phyloP scores from a whole-genome alignment of 2,797 vertebrate genomes.

The Danio albolineatus region DNA sequence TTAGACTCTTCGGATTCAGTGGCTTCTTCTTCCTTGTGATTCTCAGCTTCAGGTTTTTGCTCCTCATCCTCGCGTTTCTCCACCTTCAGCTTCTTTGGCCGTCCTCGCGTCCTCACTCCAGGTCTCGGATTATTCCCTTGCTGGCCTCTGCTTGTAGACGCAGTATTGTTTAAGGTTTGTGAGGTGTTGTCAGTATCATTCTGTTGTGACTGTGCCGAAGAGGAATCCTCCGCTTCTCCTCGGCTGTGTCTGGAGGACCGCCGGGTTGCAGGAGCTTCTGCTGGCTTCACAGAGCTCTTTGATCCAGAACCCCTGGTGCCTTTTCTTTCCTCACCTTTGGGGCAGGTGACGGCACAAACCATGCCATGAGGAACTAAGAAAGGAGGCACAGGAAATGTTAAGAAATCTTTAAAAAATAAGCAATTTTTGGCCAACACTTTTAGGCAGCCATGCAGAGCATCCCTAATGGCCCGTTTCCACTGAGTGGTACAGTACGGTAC shows the following conservation, averaged over 20 bases:
- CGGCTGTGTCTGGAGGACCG: conserved; percentile 87
- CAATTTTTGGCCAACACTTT: too few species aligned
- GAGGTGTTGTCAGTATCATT: conserved; percentile 78
- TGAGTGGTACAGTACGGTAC: too few species aligned
- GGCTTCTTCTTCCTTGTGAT: conserved; percentile 58
- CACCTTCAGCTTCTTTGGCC: conserved; percentile 33
- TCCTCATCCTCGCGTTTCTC: conserved; percentile 64
- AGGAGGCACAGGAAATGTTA: background rate
- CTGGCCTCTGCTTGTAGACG: conserved; percentile 84
- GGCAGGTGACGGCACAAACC: conserved; percentile 85
- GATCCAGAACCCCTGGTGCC: conserved; percentile 83
- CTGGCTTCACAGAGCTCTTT: conserved; percentile 86
- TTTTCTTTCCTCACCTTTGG: conserved; percentile 92
- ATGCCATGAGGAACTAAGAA: conserved; percentile 83
- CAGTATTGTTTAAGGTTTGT: conserved; percentile 68
- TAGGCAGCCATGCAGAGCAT: too few species aligned
- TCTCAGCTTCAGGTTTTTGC: conserved; percentile 63
- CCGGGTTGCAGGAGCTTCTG: conserved; percentile 78
- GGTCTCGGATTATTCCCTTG: conserved; percentile 82
- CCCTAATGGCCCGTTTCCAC: too few species aligned
- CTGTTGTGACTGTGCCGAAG: conserved; percentile 71
- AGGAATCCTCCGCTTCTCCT: conserved; percentile 77
- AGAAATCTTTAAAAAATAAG: background rate
- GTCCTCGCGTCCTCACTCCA: conserved; percentile 82
- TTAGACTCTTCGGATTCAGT: conserved; percentile 54